phyloP scores from a whole-genome alignment of 1,140 invertebrate genomes.

The Ceratoteleas bidentatus region DNA sequence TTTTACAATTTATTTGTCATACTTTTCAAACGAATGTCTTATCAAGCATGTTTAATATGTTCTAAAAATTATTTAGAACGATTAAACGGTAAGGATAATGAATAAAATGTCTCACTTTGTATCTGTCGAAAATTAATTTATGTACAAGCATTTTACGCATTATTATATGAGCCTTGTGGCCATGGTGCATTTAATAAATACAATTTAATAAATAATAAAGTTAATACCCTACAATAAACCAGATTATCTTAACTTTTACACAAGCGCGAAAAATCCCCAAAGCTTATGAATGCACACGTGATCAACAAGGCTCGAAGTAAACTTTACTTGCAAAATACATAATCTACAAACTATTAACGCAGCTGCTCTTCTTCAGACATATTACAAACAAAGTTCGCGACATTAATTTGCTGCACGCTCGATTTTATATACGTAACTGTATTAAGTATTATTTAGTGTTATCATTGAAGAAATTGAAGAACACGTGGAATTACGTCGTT shows the following conservation, averaged over 20 bases:
- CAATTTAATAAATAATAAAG: neutral
- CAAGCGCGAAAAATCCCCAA: constrained; percentile 12
- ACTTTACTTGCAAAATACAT: constrained; percentile 48
- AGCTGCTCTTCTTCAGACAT: neutral
- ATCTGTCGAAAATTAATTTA: constrained; percentile 61
- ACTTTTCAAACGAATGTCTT: neutral
- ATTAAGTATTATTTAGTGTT: constrained; percentile 32
- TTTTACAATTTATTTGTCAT: neutral
- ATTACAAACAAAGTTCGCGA: neutral
- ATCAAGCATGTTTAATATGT: neutral
- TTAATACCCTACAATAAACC: neutral
- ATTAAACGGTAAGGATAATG: neutral
- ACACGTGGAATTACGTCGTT: constrained; percentile 25
- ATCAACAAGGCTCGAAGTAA: constrained; percentile 60
- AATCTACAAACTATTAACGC: constrained; percentile 24
- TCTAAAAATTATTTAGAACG: neutral
- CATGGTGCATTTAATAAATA: constrained; percentile 67
- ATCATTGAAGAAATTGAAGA: constrained; percentile 33
- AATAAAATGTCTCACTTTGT: constrained; percentile 8
- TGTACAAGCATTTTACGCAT: constrained; percentile 62
- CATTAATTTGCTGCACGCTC: neutral
- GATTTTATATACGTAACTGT: constrained; percentile 30
- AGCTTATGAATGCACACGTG: constrained; percentile 59
- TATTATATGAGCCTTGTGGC: constrained; percentile 62
- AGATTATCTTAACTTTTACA: constrained; percentile 16